Percentiles rank a stretch among this genome's conserved stretches.
These are phyloP conservation scores for Alloscopus bannaensis DNA, from an alignment of 2,888 invertebrate genomes.

Conservation along the genomic window DNA sequence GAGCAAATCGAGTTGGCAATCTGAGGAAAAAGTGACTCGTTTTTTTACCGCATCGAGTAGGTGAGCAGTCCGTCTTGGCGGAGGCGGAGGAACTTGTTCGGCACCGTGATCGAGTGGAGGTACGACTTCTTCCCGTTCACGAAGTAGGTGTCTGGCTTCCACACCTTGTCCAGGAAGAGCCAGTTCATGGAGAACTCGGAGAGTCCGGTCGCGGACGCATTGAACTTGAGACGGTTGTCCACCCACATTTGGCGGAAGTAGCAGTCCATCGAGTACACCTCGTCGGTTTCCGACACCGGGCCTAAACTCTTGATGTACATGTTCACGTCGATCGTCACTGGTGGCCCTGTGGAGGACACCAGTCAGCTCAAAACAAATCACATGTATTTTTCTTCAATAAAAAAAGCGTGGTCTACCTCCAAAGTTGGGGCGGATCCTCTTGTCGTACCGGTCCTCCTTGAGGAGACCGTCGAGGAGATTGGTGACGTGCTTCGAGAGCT, in stretches of 20 bases:
- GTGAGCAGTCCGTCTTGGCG: constrained; percentile 74
- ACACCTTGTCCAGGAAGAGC: constrained; percentile 78
- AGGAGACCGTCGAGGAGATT: constrained; percentile 75
- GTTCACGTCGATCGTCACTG: constrained; percentile 75
- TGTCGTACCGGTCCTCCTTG: constrained; percentile 75
- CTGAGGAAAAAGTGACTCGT: too few relatives aligned
- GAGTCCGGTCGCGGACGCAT: constrained; percentile 69
- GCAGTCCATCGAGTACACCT: constrained; percentile 76
- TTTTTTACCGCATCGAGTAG: constrained; percentile 74
- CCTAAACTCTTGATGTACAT: constrained; percentile 76
- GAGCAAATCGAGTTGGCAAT: too few relatives aligned
- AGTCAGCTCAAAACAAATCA: not conserved
- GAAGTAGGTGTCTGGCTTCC: constrained; percentile 80
- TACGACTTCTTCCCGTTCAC: constrained; percentile 78
- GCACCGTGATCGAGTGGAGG: constrained; percentile 78
- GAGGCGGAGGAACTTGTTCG: constrained; percentile 77
- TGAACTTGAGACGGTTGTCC: constrained; percentile 78
- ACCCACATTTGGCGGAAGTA: constrained; percentile 78
- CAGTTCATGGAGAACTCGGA: constrained; percentile 77
- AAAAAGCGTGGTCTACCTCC: constrained; percentile 74
- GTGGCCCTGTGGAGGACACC: constrained; percentile 74
- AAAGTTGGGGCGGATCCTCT: constrained; percentile 75
- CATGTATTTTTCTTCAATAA: not conserved
- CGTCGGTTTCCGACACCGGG: constrained; percentile 76
- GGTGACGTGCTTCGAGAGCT: constrained; percentile 74